These are phyloP conservation scores for Myocastor coypus DNA, from an alignment of 2,113 vertebrate species.

Conservation along the genomic window DNA sequence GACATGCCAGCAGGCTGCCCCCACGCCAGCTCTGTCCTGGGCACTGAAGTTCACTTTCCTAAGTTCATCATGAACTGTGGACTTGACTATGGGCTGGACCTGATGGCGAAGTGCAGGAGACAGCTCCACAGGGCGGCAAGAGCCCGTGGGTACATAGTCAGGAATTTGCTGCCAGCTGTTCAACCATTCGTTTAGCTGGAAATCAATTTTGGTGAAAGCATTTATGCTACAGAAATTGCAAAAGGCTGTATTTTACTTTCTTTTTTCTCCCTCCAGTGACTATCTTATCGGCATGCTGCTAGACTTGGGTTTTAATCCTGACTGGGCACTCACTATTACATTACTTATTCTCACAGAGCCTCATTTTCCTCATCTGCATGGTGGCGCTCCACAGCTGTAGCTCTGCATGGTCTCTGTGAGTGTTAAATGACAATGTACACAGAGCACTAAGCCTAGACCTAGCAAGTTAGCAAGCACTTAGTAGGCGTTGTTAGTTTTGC, in stretches of 20 bases:
- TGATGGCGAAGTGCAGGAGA: not conserved
- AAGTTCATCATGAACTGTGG: not conserved
- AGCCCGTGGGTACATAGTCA: not conserved
- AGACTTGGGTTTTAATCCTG: not conserved
- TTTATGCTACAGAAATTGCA: not conserved
- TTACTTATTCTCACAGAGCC: not conserved
- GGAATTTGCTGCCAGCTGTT: not conserved
- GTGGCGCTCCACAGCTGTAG: not conserved
- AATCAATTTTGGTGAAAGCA: not conserved
- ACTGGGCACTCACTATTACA: not conserved
- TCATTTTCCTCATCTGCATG: conserved; percentile 10
- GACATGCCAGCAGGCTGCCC: not conserved
- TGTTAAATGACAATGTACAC: not conserved
- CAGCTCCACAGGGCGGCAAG: not conserved
- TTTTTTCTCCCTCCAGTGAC: not conserved
- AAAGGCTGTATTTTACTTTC: not conserved
- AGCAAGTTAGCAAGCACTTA: not conserved
- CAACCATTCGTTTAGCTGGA: conserved; percentile 25
- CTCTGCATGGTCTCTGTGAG: not conserved
- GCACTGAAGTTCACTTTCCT: conserved; percentile 18
- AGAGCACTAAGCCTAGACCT: not conserved
- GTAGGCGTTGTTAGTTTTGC: not conserved
- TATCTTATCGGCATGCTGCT: not conserved
- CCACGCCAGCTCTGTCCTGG: not conserved
- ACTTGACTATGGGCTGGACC: not conserved